Evolutionary conservation across 1,140 invertebrate genomes (phyloP).

Genomic region (Mylabris phalerata): DNA sequence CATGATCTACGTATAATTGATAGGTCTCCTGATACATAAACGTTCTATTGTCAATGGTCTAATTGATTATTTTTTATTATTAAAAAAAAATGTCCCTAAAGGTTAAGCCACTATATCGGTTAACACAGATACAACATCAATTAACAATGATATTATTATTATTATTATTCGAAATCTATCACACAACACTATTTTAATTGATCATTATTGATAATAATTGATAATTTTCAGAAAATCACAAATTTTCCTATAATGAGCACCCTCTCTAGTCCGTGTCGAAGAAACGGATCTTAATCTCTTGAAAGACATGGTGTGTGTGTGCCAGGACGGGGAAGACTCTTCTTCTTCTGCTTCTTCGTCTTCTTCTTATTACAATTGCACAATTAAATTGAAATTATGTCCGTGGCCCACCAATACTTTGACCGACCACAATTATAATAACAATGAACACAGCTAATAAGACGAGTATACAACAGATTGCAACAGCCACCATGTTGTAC

Average conservation of each 20-base stretch:
- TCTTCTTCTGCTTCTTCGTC: background rate
- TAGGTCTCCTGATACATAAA: constrained; percentile 6
- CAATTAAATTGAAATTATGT: background rate
- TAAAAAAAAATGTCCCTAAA: background rate
- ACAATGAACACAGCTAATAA: constrained; percentile 69
- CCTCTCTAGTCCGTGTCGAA: background rate
- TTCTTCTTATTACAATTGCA: too few relatives aligned
- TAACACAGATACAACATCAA: constrained; percentile 13
- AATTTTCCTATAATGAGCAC: background rate
- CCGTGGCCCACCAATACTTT: constrained; percentile 50
- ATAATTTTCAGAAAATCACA: too few relatives aligned
- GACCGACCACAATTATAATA: constrained; percentile 68
- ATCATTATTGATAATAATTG: too few relatives aligned
- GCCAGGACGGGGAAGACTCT: constrained; percentile 13
- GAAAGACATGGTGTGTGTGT: constrained; percentile 1
- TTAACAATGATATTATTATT: constrained; percentile 1
- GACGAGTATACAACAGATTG: constrained; percentile 70
- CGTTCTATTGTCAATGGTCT: constrained; percentile 11
- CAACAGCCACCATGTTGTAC: constrained; percentile 62
- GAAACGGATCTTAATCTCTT: too few relatives aligned
- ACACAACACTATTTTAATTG: constrained; percentile 11
- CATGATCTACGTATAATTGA: constrained; percentile 7
- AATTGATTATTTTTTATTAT: background rate
- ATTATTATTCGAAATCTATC: constrained; percentile 1
- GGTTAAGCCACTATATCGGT: constrained; percentile 14